Evolutionary conservation across 2,888 invertebrate genomes (phyloP), one percentile per base, ranked within the genome.

Genomic region (Digitonthophagus gazella): DNA sequence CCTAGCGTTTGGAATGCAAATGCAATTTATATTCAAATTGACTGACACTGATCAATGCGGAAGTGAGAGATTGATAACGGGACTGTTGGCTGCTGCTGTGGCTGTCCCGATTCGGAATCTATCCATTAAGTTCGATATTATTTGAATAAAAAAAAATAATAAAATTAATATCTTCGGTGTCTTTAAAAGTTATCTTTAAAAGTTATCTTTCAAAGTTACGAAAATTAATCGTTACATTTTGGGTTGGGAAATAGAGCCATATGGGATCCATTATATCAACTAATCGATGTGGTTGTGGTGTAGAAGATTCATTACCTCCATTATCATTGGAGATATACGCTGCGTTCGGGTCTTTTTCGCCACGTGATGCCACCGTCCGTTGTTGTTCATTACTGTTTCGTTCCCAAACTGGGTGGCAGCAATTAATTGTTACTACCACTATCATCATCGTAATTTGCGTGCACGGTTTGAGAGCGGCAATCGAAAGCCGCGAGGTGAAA

Each of bases 11-110:
- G 58, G 15, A 22, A 66, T 66, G 66, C 66, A 58, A 66, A 66
- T 66, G 66, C 57, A 66, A 66, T 66, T 66, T 66, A 66, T 58
- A 66, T 66, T 66, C 66, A 66, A 66, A 66, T 66, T 66, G 66
- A 66, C 22, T 66, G 58, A n/a, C 57, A 58, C 57, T 66, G 66
- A 66, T 66, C 58, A 56, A 57, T 15, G 66, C 58, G 57, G 58
- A 57, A 58, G 57, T 15, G 28, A 66, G 22, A 28, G 58, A 58
- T 66, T 66, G 66, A 58, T 58, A 66, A 66, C 28, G 28, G 28
- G 28, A 44, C 11, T 44, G 11, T 44, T 44, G 28, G 28, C 8
- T 6, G 28, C 11, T 44, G 28, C 11, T 44, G 28, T 11, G 11
- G 6, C 11, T 11, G 28, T 44, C 28, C 28, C 6, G 11, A 44